Conservation (phyloP, 2,797 vertebrate genomes). For the Discoglossus pictus region DNA sequence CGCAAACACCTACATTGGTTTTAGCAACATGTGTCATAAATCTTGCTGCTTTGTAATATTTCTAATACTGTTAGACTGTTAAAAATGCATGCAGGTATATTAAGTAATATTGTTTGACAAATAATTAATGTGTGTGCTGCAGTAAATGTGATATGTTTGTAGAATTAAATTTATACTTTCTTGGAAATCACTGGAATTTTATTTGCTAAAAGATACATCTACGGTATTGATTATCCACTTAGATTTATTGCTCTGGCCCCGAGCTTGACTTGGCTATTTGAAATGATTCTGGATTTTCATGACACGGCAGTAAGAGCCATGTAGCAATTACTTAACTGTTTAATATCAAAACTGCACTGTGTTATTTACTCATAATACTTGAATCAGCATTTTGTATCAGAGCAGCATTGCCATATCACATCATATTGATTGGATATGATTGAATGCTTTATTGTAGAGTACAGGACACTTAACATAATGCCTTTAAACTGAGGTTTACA, state of each 20-base stretch:
- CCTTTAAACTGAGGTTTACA: too few species aligned
- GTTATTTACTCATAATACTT: slow-evolving; percentile 18
- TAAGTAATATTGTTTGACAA: background rate
- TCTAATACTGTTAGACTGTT: too few species aligned
- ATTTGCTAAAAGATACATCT: slow-evolving; percentile 16
- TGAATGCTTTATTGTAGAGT: slow-evolving; percentile 15
- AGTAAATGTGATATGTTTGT: background rate
- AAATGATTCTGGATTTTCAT: slow-evolving; percentile 24
- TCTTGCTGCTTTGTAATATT: too few species aligned
- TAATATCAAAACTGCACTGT: slow-evolving; percentile 21
- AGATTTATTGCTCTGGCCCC: slow-evolving; percentile 15
- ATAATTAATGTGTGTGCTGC: background rate
- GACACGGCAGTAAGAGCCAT: slow-evolving; percentile 17
- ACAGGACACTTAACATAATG: slow-evolving; percentile 8
- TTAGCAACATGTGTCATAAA: too few species aligned
- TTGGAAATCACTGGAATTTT: slow-evolving; percentile 3
- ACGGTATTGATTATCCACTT: slow-evolving; percentile 11
- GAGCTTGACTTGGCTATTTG: background rate
- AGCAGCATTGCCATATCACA: slow-evolving; percentile 20
- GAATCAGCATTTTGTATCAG: slow-evolving; percentile 18
- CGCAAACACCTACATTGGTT: too few species aligned
- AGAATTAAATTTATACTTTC: slow-evolving; percentile 17
- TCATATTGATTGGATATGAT: slow-evolving; percentile 36
- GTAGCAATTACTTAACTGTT: slow-evolving; percentile 39
- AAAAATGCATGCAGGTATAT: too few species aligned